Evolutionary conservation across 2,113 vertebrate genomes (phyloP).

Genomic region (Setophaga petechia): DNA sequence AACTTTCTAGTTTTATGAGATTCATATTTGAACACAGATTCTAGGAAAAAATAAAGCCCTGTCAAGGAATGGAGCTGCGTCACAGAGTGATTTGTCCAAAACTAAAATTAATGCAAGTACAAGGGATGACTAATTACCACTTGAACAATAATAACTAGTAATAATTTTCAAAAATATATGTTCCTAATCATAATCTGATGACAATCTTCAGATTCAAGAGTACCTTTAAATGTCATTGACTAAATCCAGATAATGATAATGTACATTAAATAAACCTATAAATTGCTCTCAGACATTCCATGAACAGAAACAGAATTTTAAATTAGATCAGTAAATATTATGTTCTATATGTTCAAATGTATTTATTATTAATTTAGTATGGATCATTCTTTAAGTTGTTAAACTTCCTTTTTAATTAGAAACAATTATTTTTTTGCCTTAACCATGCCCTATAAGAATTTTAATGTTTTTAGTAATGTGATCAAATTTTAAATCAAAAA

Average conservation of each 20-base stretch:
- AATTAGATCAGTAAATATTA: neutral
- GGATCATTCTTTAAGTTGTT: neutral
- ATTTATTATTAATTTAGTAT: neutral
- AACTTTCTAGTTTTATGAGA: neutral
- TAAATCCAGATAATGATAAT: neutral
- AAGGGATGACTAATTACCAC: neutral
- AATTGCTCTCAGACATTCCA: neutral
- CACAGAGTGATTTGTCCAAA: neutral
- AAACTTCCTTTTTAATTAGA: too few species aligned
- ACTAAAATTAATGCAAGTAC: neutral
- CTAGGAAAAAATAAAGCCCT: neutral
- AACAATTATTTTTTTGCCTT: neutral
- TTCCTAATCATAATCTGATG: constrained; percentile 4
- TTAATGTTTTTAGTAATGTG: neutral
- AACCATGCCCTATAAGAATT: neutral
- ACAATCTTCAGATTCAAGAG: neutral
- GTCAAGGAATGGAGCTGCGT: neutral
- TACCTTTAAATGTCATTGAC: neutral
- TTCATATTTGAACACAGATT: neutral
- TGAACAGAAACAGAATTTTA: neutral
- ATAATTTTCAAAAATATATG: constrained; percentile 8
- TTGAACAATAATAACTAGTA: neutral
- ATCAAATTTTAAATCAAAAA: neutral
- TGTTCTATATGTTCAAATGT: neutral
- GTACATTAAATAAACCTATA: neutral